phyloP scores from a whole-genome alignment of 2,113 vertebrate genomes.

The Polypterus bichir region DNA sequence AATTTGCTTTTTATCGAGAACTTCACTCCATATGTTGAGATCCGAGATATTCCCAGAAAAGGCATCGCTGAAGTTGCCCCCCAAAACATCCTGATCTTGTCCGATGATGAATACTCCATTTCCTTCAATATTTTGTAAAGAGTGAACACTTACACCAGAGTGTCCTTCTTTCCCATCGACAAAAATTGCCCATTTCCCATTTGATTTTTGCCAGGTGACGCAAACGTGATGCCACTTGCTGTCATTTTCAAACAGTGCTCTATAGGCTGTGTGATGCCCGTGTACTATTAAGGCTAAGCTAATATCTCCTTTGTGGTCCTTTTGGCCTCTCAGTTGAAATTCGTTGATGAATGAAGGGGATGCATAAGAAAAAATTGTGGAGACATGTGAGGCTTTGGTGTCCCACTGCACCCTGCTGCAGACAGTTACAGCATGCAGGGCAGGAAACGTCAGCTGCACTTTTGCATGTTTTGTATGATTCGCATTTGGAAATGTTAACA shows the following conservation, averaged over 20 bases:
- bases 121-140: conserved; percentile 46
- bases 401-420: conserved; percentile 75
- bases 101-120: conserved; percentile 70
- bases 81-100: conserved; percentile 79
- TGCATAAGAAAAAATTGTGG: conserved; percentile 70
- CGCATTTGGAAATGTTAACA: conserved; percentile 54
- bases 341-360: conserved; percentile 58
- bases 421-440: conserved; percentile 50
- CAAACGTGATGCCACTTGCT: conserved; percentile 75
- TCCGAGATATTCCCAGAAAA: conserved; percentile 78
- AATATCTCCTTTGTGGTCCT: conserved; percentile 43
- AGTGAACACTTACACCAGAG: conserved; percentile 23
- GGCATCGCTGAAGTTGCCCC: conserved; percentile 75
- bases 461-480: conserved; percentile 51
- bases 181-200: conserved; percentile 54
- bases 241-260: conserved; percentile 52
- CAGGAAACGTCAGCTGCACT: conserved; percentile 47
- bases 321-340: conserved; percentile 67
- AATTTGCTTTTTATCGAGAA: conserved; percentile 45
- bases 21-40: conserved; percentile 57
- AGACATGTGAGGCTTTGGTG: conserved; percentile 33
- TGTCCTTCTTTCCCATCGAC: conserved; percentile 52
- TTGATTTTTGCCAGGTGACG: conserved; percentile 52
- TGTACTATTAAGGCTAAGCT: conserved; percentile 65
- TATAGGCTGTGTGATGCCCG: conserved; percentile 64